Evolutionary conservation across 2,113 vertebrate genomes (phyloP).

Genomic region (Corythornis vintsioides): DNA sequence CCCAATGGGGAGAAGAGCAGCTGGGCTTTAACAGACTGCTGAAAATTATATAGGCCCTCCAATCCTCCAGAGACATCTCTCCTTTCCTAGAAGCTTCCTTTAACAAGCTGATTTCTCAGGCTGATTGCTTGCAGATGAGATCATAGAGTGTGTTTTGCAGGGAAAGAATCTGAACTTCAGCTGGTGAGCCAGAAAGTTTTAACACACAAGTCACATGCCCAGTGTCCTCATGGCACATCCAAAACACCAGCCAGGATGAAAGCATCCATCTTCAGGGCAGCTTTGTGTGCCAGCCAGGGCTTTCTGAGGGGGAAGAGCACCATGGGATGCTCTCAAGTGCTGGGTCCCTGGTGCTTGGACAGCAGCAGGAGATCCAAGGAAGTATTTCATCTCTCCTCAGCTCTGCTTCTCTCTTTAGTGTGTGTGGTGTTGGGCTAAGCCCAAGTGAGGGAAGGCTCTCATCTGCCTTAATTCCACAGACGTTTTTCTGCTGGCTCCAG

Average conservation of each 20-base stretch:
- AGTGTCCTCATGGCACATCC: slow-evolving; percentile 46
- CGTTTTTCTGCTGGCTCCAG: slow-evolving; percentile 40
- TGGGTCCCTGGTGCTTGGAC: slow-evolving; percentile 1
- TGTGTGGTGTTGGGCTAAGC: slow-evolving; percentile 53
- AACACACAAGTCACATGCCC: slow-evolving; percentile 50
- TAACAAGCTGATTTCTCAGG: slow-evolving; percentile 74
- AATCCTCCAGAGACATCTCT: slow-evolving; percentile 57
- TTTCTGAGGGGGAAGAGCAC: not conserved
- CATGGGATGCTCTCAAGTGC: not conserved
- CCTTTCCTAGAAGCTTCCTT: slow-evolving; percentile 72
- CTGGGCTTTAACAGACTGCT: slow-evolving; percentile 59
- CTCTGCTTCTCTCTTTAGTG: slow-evolving; percentile 61
- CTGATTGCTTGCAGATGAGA: slow-evolving; percentile 74
- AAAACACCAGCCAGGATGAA: not conserved
- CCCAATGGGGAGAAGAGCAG: slow-evolving; percentile 49
- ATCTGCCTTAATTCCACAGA: slow-evolving; percentile 55
- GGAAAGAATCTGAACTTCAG: slow-evolving; percentile 46
- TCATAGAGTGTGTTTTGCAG: slow-evolving; percentile 66
- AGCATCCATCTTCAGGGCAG: not conserved
- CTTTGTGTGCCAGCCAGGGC: not conserved
- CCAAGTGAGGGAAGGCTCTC: slow-evolving; percentile 27
- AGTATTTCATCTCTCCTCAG: slow-evolving; percentile 55
- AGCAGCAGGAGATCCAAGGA: slow-evolving; percentile 36
- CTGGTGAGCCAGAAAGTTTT: slow-evolving; percentile 56
- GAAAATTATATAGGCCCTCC: slow-evolving; percentile 59